Base-by-base conservation (phyloP, 2,797 vertebrate species). In the Margarornis squamiger region DNA sequence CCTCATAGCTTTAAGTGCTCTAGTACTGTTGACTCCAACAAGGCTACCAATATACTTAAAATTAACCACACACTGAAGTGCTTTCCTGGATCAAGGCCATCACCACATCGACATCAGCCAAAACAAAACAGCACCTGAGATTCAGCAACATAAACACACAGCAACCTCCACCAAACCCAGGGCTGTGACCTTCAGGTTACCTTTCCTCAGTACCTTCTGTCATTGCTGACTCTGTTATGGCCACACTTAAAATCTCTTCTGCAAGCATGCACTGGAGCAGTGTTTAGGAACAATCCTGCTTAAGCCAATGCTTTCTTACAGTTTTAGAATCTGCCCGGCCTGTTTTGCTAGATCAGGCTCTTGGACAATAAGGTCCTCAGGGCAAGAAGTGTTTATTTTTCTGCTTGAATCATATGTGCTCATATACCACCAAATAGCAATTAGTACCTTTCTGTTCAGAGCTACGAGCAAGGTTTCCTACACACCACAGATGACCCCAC, bases 171-270 rank as follows among this genome's bases (percentile, higher is more conserved):
- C 41, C 67, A 74, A 54, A 34, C 4, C 20, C 62, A 14, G 57
- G 2, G 29, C 80, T 90, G 77, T 94, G 85, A 96, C 95, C 96
- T 97, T 93, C 86, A 95, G 71, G 57, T 91, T 89, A 76, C 91
- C 92, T 90, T 93, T 49, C 86, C 49, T 65, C 77, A 61, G 0
- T 23, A 62, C 76, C 58, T 80, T 14, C 80, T 84, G 83, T 62
- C 87, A 67, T 22, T 68, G 68, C 71, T 36, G 8, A 23, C 73
- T 72, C 4, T 78, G 70, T 90, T 84, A 76, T 36, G 85, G 79
- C 79, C 76, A 70, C 79, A 48, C 46, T 59, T 27, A 9, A 21
- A 75, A 48, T 30, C 87, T 46, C 10, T 46, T 70, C 70, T 49
- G 87, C 75, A 74, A 86, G 68, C 23, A 12, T 3, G 2, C 16